Percentiles rank a stretch among this genome's conserved stretches.
phyloP scores from a whole-genome alignment of 92 coral and sea anemone genomes.

The Micromussa lordhowensis region DNA sequence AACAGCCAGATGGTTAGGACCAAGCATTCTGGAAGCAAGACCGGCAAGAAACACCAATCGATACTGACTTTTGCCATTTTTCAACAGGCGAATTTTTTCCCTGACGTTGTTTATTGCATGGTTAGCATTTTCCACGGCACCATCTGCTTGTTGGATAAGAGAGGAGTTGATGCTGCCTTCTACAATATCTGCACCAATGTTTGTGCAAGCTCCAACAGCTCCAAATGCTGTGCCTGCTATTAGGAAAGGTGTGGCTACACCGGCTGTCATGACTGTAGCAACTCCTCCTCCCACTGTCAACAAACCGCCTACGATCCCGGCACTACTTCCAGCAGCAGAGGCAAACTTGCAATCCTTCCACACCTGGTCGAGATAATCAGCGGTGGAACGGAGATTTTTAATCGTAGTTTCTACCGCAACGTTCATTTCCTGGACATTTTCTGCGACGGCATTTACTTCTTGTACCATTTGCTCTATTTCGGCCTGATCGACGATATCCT shows the following conservation, averaged over 20 bases:
- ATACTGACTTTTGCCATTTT: conserved; percentile 8
- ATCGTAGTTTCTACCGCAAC: background rate
- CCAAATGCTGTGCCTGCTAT: conserved; percentile 17
- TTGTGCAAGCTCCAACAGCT: conserved; percentile 12
- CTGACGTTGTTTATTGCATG: conserved; percentile 10
- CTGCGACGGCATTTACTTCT: conserved; percentile 22
- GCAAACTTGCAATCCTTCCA: conserved; percentile 40
- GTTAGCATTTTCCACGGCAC: conserved; percentile 16
- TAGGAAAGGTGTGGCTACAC: conserved; percentile 28
- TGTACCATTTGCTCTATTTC: conserved; percentile 15
- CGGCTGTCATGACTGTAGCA: conserved; percentile 39
- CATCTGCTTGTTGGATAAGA: conserved; percentile 14
- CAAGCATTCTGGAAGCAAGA: conserved; percentile 20
- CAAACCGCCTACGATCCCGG: conserved; percentile 18
- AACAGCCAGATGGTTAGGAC: background rate
- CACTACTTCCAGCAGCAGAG: conserved; percentile 33
- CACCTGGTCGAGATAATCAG: conserved; percentile 39
- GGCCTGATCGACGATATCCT: conserved; percentile 17
- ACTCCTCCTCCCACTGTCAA: conserved; percentile 28
- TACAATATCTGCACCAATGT: background rate
- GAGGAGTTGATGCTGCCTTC: conserved; percentile 7
- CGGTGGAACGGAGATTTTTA: conserved; percentile 13
- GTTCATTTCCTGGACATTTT: background rate
- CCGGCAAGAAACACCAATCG: conserved; percentile 8
- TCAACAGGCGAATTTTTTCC: conserved; percentile 10